Base-by-base conservation (phyloP, 2,113 vertebrate species). In the Bothrops jararaca region DNA sequence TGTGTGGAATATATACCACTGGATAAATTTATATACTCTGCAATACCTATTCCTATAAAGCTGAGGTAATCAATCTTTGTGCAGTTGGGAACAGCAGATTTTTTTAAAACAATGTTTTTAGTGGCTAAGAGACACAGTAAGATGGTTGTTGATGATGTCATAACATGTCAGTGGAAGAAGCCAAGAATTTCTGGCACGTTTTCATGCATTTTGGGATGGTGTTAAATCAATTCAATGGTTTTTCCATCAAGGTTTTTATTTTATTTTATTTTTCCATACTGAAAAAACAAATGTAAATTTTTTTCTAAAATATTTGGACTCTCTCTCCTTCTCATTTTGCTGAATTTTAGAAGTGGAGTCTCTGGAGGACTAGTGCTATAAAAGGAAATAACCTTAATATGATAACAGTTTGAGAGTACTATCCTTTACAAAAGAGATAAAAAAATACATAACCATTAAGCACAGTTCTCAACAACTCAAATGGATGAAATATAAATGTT, bases 401-500 rank as follows among this genome's bases (percentile, higher is more conserved):
- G 29, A 42, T 57, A 12, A 86, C 45, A n/a, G 26, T 86, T 12
- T 86, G 12, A 42, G 10, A 86, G n/a, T 48, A 34, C 48, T 60
- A 64, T 87, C 20, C 4, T 87, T 87, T 52, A 2, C 11, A 90
- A 56, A 15, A 95, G 86, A 95, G 13, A 13, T 94, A 39, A 90
- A 91, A 92, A 45, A 88, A 12, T 69, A 50, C 9, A 92, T 90
- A 13, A 45, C 0, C 0, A 20, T 2, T 54, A 92, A 64, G 8
- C 74, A 91, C 92, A 1, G 24, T 57, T 85, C 91, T 29, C 26
- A 39, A 26, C 74, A 74, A 15, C n/a, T 23, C 58, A 92, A n/a
- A 74, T 93, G 42, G 91, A 13, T 50, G 80, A 15, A 88, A 88
- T 29, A 3, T 22, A 95, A 92, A 91, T 10, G 50, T 94, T 95